Conservation (phyloP, 2,888 invertebrate genomes). For the Rhagium mordax region DNA sequence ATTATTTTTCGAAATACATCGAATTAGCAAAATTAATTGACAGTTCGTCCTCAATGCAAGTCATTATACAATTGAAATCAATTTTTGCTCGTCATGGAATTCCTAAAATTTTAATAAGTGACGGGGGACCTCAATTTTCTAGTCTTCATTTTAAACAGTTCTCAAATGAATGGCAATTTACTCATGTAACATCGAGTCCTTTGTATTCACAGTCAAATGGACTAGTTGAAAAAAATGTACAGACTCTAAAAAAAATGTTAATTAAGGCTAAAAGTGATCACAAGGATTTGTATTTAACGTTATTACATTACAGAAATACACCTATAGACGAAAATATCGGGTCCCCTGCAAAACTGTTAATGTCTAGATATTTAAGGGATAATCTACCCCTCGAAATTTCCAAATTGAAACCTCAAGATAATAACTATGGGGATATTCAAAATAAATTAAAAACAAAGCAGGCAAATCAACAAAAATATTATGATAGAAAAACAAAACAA, state of each 20-base stretch:
- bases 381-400: neutral
- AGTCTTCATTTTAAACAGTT: conserved; percentile 21
- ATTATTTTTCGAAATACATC: conserved; percentile 6
- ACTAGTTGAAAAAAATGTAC: conserved; percentile 38
- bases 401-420: neutral
- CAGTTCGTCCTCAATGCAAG: neutral
- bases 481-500: neutral
- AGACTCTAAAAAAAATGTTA: conserved; percentile 45
- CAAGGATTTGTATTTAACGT: conserved; percentile 46
- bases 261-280: conserved; percentile 36
- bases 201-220: conserved; percentile 11
- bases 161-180: conserved; percentile 1
- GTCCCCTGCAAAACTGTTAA: conserved; percentile 46
- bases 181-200: neutral
- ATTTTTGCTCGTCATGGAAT: too few species aligned
- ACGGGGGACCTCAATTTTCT: conserved; percentile 17
- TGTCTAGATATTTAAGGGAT: conserved; percentile 47
- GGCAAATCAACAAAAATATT: neutral
- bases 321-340: conserved; percentile 42
- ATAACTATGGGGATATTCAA: neutral
- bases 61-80: conserved; percentile 8
- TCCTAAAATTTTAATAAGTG: conserved; percentile 21
- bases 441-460: neutral
- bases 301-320: conserved; percentile 43
- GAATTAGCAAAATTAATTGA: conserved; percentile 15